These are phyloP conservation scores for Coracopsis vasa DNA, from an alignment of 2,113 vertebrate species.

Conservation along the genomic window DNA sequence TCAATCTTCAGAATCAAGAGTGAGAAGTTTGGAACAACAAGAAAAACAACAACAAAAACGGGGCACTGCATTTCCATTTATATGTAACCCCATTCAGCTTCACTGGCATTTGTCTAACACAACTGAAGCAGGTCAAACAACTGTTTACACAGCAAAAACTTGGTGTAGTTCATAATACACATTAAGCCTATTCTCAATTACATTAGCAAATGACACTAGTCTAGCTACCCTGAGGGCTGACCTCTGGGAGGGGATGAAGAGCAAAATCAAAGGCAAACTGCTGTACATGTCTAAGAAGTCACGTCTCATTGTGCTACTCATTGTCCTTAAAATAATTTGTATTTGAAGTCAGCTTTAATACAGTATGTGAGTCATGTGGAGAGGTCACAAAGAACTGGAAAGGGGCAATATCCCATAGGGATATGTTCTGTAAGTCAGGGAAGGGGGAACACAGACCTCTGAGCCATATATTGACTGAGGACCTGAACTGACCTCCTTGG, in stretches of 20 bases:
- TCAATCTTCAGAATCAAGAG: neutral
- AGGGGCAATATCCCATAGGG: neutral
- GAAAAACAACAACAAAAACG: neutral
- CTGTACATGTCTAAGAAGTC: neutral
- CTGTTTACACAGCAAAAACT: neutral
- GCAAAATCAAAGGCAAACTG: slow-evolving; percentile 13
- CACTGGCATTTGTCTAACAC: neutral
- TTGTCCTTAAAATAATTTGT: slow-evolving; percentile 37
- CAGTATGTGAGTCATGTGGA: neutral
- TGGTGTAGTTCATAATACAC: neutral
- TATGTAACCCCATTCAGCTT: neutral
- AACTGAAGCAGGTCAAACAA: neutral
- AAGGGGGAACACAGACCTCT: neutral
- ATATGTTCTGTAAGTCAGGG: neutral
- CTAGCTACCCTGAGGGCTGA: neutral
- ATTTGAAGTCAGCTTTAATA: neutral
- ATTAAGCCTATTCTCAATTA: neutral
- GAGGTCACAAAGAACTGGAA: neutral
- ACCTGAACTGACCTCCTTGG: neutral
- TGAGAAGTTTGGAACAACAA: neutral
- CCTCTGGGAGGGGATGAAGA: neutral
- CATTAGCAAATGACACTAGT: neutral
- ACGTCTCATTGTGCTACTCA: neutral
- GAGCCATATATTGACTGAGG: neutral
- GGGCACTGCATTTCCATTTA: neutral